phyloP scores from a whole-genome alignment of 2,113 vertebrate genomes.

The Dicentrarchus labrax region DNA sequence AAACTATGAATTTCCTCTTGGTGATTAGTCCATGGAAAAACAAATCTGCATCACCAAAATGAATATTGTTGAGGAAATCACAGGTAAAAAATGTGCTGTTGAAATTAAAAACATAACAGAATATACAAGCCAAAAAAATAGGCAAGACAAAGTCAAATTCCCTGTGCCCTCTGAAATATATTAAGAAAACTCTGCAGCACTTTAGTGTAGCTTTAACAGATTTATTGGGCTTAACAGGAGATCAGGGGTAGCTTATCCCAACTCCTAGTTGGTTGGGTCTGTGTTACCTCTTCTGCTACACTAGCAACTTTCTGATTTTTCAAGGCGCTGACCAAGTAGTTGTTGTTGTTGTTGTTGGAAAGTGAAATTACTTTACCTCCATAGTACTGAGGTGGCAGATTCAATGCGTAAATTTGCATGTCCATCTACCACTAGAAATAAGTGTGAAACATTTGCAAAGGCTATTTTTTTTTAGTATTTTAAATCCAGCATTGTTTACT shows the following conservation, averaged over 20 bases:
- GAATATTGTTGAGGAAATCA: neutral
- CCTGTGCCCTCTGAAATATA: neutral
- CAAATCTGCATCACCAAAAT: neutral
- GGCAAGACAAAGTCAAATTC: neutral
- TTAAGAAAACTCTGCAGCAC: neutral
- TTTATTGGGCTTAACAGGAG: constrained; percentile 35
- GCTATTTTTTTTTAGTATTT: neutral
- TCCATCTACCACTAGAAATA: neutral
- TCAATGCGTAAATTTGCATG: neutral
- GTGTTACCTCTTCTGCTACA: neutral
- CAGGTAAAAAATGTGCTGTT: neutral
- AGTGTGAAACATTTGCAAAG: neutral
- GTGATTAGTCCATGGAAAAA: neutral
- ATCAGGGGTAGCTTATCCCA: constrained; percentile 4
- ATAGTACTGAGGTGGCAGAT: neutral
- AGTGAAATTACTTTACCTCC: neutral
- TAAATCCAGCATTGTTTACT: neutral
- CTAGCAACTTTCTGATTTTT: neutral
- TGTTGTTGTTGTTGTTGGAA: neutral
- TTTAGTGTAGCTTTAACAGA: constrained; percentile 6
- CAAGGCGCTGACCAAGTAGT: neutral
- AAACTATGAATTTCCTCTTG: neutral
- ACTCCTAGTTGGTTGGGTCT: constrained; percentile 25
- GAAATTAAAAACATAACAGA: neutral
- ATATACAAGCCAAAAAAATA: neutral